Evolutionary conservation across 2,797 vertebrate genomes (phyloP).

Genomic region (Luscinia megarhynchos): DNA sequence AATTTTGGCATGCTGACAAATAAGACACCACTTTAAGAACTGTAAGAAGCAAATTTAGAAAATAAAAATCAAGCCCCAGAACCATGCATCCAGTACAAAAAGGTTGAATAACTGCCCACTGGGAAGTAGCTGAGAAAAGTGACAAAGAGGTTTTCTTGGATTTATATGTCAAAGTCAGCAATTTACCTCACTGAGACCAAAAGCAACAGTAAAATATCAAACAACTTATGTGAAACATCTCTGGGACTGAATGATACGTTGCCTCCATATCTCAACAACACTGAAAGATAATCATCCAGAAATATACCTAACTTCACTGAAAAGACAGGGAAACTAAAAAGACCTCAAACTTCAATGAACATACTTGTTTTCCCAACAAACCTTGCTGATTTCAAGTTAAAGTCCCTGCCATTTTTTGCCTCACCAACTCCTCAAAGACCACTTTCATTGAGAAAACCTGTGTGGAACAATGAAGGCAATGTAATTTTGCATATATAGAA

Average conservation of each 20-base stretch:
- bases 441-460: not conserved
- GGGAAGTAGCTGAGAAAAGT: not conserved
- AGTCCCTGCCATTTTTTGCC: not conserved
- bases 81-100: not conserved
- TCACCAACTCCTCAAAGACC: not conserved
- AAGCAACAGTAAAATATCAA: not conserved
- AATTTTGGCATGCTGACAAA: not conserved
- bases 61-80: not conserved
- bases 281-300: not conserved
- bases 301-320: not conserved
- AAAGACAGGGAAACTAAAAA: not conserved
- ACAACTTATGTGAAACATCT: not conserved
- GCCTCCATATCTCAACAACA: fast-evolving
- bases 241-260: not conserved
- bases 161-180: not conserved
- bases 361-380: not conserved
- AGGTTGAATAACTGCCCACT: not conserved
- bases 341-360: not conserved
- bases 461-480: not conserved
- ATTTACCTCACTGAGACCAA: not conserved
- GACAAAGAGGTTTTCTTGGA: not conserved
- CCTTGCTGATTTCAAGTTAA: not conserved
- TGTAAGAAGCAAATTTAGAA: not conserved
- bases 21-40: not conserved
- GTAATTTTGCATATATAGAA: fast-evolving